Conservation (phyloP, 2,113 vertebrate genomes). For the Cnemophilus loriae region DNA sequence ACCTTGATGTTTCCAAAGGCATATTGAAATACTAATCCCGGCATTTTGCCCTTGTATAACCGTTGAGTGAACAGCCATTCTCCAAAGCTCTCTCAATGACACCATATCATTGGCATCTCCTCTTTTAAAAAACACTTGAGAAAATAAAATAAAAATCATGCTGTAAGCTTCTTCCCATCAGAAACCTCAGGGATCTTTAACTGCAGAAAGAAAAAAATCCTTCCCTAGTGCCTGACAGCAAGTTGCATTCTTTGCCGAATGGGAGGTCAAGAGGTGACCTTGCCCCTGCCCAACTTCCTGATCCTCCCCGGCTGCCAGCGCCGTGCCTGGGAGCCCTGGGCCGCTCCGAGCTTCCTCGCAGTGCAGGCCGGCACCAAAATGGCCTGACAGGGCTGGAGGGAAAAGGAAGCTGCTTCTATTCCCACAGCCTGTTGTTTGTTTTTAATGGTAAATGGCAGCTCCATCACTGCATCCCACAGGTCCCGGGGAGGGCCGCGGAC, state of each 20-base stretch:
- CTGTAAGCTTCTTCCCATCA: constrained; percentile 27
- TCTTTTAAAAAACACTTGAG: constrained; percentile 5
- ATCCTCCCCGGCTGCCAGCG: not conserved
- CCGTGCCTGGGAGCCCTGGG: not conserved
- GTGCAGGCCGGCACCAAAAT: not conserved
- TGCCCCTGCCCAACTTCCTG: constrained; percentile 44
- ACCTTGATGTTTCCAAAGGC: not conserved
- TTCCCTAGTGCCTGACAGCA: constrained; percentile 2
- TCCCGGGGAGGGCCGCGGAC: fast-evolving
- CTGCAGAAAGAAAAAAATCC: not conserved
- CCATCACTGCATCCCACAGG: not conserved
- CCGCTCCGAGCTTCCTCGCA: not conserved
- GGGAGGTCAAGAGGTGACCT: constrained; percentile 43
- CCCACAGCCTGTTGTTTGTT: constrained; percentile 65
- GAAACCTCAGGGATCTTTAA: not conserved
- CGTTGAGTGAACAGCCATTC: not conserved
- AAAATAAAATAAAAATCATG: constrained; percentile 35
- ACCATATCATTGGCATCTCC: constrained; percentile 3
- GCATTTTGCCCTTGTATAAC: not conserved
- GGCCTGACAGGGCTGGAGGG: constrained; percentile 36
- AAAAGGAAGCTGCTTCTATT: constrained; percentile 61
- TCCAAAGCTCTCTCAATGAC: constrained; percentile 6
- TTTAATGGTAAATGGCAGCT: constrained; percentile 32
- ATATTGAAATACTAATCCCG: not conserved
- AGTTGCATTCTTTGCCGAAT: constrained; percentile 11